Evolutionary conservation across 1,140 invertebrate species (phyloP), one percentile per base, ranked within the genome.

Genomic region (Microplitis demolitor): DNA sequence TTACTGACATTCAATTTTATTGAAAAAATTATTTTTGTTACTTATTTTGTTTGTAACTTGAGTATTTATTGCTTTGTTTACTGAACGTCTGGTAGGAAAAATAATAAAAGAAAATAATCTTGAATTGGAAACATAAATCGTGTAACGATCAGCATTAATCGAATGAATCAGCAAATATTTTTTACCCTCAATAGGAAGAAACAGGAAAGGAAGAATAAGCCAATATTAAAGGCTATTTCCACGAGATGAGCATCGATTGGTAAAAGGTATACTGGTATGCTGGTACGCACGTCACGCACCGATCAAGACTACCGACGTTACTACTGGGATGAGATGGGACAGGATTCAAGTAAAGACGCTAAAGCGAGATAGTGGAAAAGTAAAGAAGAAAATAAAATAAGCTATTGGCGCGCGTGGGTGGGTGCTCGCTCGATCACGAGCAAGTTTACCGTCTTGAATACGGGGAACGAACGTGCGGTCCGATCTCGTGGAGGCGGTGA

Each of bases 401-500:
- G 50, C 45, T n/a, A 60, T 60, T 69, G 67, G 56, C 56, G 35
- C 54, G 61, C 34, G 69, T 71, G 69, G 61, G 69, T 71, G 69
- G 60, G 69, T 71, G 61, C 61, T 35, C 13, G 69, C 50, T 71
- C 60, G 69, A 71, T 71, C 69, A 71, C 69, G 61, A 71, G 60
- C 34, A 39, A 71, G 60, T 71, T 71, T 71, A 71, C 69, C 69
- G 69, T 71, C 69, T 50, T 71, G 60, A 71, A 63, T 71, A 71
- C 69, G 69, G 16, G 60, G 69, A 71, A 71, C 69, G 69, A 63
- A 71, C 69, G 58, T 71, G 69, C 58, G 69, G 69, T 71, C 69
- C 53, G 62, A 72, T 66, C 70, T 66, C 63, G 70, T 62, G 63
- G 54, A 72, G 70, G 70, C 63, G 69, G 69, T 45, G 69, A 71